Evolutionary conservation across 2,888 invertebrate genomes (phyloP).

Genomic region (Byasa hedistus): DNA sequence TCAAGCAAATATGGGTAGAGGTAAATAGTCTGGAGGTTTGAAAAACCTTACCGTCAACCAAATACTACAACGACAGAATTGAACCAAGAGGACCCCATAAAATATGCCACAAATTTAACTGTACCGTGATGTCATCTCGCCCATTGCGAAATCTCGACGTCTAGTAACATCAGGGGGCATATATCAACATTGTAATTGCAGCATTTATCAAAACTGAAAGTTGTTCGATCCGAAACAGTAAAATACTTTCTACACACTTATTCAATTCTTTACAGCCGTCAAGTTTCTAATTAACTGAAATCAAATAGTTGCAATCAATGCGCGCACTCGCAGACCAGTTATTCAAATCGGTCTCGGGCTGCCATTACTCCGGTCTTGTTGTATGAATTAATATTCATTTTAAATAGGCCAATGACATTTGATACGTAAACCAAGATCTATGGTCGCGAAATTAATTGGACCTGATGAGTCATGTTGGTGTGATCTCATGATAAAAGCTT

Average conservation of each 20-base stretch:
- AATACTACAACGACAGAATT: too few relatives aligned
- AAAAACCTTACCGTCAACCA: too few relatives aligned
- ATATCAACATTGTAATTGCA: slow-evolving; percentile 21
- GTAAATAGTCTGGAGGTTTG: too few relatives aligned
- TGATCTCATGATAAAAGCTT: slow-evolving; percentile 36
- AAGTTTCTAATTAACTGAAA: slow-evolving; percentile 29
- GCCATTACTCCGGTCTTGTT: slow-evolving; percentile 32
- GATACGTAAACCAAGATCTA: slow-evolving; percentile 48
- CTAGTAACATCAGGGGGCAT: slow-evolving; percentile 1
- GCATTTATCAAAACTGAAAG: slow-evolving; percentile 29
- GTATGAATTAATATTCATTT: slow-evolving; percentile 40
- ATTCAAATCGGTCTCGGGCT: slow-evolving; percentile 39
- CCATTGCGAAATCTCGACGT: slow-evolving; percentile 8
- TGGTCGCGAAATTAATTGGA: slow-evolving; percentile 55
- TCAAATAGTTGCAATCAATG: slow-evolving; percentile 31
- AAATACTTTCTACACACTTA: slow-evolving; percentile 36
- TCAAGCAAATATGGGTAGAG: too few relatives aligned
- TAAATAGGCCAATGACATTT: slow-evolving; percentile 65
- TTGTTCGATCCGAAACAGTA: slow-evolving; percentile 31
- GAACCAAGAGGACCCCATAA: not conserved
- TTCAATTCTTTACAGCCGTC: slow-evolving; percentile 28
- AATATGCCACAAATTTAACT: not conserved
- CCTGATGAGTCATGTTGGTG: slow-evolving; percentile 53
- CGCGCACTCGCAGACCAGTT: slow-evolving; percentile 34
- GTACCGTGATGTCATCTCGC: not conserved